These are phyloP conservation scores for Patella depressa DNA, from an alignment of 2,888 invertebrate species.

Conservation along the genomic window DNA sequence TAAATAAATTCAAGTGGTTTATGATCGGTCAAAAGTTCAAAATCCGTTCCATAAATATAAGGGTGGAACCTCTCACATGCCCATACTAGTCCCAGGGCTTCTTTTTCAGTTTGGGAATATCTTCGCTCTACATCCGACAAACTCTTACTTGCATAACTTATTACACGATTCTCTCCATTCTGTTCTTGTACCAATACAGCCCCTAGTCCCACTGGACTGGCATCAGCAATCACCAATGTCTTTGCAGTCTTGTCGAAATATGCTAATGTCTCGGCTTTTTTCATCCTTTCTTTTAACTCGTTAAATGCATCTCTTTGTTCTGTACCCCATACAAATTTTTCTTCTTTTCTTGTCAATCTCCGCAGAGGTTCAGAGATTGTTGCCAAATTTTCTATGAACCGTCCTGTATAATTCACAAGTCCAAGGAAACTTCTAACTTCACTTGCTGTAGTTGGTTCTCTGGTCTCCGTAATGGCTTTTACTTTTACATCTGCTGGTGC, in stretches of 20 bases:
- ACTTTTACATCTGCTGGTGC: background rate
- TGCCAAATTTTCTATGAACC: background rate
- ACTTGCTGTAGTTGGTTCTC: background rate
- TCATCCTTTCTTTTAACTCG: conserved; percentile 20
- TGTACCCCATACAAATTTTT: background rate
- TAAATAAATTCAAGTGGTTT: no score
- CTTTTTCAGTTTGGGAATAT: conserved; percentile 41
- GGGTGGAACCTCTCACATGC: no score
- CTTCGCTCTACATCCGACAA: conserved; percentile 31
- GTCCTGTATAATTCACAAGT: background rate
- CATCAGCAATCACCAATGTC: conserved; percentile 30
- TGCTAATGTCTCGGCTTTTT: conserved; percentile 14
- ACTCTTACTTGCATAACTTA: conserved; percentile 33
- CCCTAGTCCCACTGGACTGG: conserved; percentile 33
- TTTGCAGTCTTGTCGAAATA: conserved; percentile 21
- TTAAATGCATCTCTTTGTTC: conserved; percentile 22
- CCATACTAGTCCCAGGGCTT: conserved; percentile 31
- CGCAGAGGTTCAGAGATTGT: background rate
- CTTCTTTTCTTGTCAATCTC: background rate
- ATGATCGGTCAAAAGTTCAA: no score
- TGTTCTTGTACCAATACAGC: conserved; percentile 34
- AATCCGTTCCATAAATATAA: no score
- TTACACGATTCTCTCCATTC: conserved; percentile 25
- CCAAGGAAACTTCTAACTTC: background rate
- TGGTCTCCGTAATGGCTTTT: background rate